Evolutionary conservation across 2,113 vertebrate genomes (phyloP), one percentile per base, ranked within the genome.

Genomic region (Falco punctatus): DNA sequence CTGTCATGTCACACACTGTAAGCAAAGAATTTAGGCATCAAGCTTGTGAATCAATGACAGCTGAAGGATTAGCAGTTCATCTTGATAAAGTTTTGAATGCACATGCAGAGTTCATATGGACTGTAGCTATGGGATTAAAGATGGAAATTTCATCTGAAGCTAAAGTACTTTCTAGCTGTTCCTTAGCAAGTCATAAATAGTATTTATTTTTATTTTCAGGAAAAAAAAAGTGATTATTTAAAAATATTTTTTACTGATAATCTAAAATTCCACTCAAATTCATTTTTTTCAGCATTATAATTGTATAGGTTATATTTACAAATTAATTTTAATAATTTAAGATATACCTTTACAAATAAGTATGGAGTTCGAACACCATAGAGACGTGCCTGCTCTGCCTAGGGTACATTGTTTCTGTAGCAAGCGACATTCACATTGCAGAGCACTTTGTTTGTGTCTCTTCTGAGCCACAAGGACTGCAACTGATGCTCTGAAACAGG

Each of bases 371-470:
- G 42, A 70, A 32, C 46, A 51, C 13, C 21, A 23, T 14, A 42
- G 30, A 35, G 0, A 0, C 0, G 22, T 8, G 23, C 15, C 14
- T 66, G 24, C 27, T 28, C 19, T 52, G 46, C 11, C 24, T 40
- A 32, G 30, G 11, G 33, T n/a, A 86, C 28, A 13, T 27, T 67
- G 3, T 38, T 81, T 65, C 35, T 52, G 35, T 44, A 33, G 17
- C 1, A 64, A 21, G 42, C 42, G 40, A 13, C 30, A 35, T 33
- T 57, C 18, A 49, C 32, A n/a, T 32, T n/a, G 14, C 20, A 59
- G 21, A 48, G 24, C 28, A 28, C 17, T 91, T 61, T 46, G 14
- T 20, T 79, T 55, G 8, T 42, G 8, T 59, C 59, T 62, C 15
- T 49, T 86, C 40, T 15, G 44, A 95, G 19, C 17, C 21, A 55